These are phyloP conservation scores for Aegypius monachus DNA, from an alignment of 2,113 vertebrate genomes.

Conservation along the genomic window DNA sequence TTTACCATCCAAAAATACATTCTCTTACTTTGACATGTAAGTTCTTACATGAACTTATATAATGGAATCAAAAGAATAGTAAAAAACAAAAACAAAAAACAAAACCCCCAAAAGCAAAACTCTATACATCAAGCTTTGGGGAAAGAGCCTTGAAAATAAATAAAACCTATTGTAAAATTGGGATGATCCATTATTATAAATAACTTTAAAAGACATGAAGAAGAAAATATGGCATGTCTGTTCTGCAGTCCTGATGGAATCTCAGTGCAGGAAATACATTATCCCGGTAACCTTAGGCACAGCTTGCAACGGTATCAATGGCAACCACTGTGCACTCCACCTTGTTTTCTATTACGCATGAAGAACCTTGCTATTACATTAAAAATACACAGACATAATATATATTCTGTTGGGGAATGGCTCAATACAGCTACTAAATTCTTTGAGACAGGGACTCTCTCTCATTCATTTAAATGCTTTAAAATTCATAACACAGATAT, in stretches of 20 bases:
- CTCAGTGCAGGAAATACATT: neutral
- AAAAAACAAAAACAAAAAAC: too few relatives aligned
- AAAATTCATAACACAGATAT: neutral
- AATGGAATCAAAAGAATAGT: neutral
- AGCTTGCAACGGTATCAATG: constrained; percentile 45
- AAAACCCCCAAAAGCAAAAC: too few relatives aligned
- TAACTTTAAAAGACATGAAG: neutral
- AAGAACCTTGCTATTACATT: constrained; percentile 24
- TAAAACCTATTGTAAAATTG: neutral
- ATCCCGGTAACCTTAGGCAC: constrained; percentile 37
- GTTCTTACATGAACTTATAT: neutral
- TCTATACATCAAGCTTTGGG: neutral
- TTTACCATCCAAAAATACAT: neutral
- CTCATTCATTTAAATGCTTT: neutral
- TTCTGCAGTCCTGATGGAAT: constrained; percentile 17
- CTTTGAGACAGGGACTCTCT: neutral
- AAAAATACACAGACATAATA: constrained; percentile 19
- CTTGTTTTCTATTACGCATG: constrained; percentile 15
- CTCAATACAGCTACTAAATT: neutral
- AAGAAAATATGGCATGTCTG: constrained; percentile 21
- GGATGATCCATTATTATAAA: neutral
- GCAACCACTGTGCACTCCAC: constrained; percentile 35
- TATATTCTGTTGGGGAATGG: neutral
- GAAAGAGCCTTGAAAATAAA: neutral
- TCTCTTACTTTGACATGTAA: neutral